Evolutionary conservation across 2,888 invertebrate genomes (phyloP).

Genomic region (Endotricha flammealis): DNA sequence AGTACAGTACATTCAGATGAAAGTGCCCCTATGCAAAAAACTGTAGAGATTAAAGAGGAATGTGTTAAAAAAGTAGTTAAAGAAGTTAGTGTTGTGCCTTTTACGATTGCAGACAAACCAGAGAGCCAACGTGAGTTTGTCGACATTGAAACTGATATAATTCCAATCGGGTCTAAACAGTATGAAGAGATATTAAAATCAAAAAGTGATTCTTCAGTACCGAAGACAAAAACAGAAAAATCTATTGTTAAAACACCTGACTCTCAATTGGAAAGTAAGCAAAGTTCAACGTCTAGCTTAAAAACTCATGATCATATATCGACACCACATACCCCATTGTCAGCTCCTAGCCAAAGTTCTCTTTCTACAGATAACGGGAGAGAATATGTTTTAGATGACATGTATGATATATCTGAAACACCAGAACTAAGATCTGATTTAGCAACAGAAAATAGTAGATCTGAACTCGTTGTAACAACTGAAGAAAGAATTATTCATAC

Average conservation of each 20-base stretch:
- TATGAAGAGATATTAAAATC: slow-evolving; percentile 73
- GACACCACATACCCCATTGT: slow-evolving; percentile 80
- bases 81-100: slow-evolving; percentile 63
- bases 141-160: slow-evolving; percentile 67
- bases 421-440: slow-evolving; percentile 76
- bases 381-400: slow-evolving; percentile 80
- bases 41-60: slow-evolving; percentile 42
- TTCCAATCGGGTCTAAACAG: slow-evolving; percentile 58
- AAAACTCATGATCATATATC: slow-evolving; percentile 75
- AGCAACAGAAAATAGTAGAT: slow-evolving; percentile 65
- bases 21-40: slow-evolving; percentile 29
- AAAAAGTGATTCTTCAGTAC: slow-evolving; percentile 72
- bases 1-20: slow-evolving; percentile 36
- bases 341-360: slow-evolving; percentile 81
- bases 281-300: slow-evolving; percentile 78
- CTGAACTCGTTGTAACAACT: slow-evolving; percentile 79
- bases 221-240: slow-evolving; percentile 67
- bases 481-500: slow-evolving; percentile 77
- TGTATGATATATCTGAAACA: slow-evolving; percentile 78
- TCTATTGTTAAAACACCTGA: slow-evolving; percentile 59
- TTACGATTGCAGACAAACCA: slow-evolving; percentile 61
- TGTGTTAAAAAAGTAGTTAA: slow-evolving; percentile 53
- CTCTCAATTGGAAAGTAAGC: slow-evolving; percentile 69
- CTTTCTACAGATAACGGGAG: slow-evolving; percentile 81
- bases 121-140: slow-evolving; percentile 71